Evolutionary conservation across 2,113 vertebrate species (phyloP).

Genomic region (Solea senegalensis): DNA sequence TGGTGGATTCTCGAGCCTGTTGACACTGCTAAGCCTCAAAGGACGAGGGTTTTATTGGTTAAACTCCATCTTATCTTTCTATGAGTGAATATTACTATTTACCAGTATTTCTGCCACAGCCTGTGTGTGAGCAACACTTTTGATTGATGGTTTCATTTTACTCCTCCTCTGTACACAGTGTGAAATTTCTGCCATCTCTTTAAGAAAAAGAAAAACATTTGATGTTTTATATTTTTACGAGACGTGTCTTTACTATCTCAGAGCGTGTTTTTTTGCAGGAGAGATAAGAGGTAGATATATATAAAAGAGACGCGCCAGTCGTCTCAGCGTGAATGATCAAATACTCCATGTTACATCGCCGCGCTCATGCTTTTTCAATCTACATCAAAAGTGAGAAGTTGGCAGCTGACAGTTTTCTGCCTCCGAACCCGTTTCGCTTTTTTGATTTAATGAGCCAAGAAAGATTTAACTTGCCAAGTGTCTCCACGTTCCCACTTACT

Average conservation of each 20-base stretch:
- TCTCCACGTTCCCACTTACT: slow-evolving; percentile 15
- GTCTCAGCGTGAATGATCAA: slow-evolving; percentile 5
- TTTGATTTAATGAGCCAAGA: neutral
- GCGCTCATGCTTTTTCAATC: slow-evolving; percentile 18
- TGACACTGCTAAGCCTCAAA: neutral
- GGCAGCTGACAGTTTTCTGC: slow-evolving; percentile 16
- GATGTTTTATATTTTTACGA: neutral
- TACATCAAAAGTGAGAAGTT: slow-evolving; percentile 28
- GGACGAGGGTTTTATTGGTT: neutral
- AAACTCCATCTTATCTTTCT: slow-evolving; percentile 9
- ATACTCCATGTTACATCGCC: slow-evolving; percentile 11
- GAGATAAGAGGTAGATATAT: neutral
- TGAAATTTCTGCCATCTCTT: neutral
- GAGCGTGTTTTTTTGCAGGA: neutral
- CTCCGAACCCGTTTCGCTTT: slow-evolving; percentile 18
- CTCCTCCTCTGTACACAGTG: neutral
- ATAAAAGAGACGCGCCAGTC: slow-evolving; percentile 15
- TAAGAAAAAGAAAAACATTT: neutral
- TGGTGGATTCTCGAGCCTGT: neutral
- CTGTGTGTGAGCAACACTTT: neutral
- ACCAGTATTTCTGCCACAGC: neutral
- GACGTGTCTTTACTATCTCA: neutral
- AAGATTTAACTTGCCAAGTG: slow-evolving; percentile 2
- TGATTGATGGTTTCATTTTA: slow-evolving; percentile 1
- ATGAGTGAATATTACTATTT: neutral